These are phyloP conservation scores for Sitophilus oryzae DNA, from an alignment of 1,140 invertebrate genomes.

Conservation along the genomic window DNA sequence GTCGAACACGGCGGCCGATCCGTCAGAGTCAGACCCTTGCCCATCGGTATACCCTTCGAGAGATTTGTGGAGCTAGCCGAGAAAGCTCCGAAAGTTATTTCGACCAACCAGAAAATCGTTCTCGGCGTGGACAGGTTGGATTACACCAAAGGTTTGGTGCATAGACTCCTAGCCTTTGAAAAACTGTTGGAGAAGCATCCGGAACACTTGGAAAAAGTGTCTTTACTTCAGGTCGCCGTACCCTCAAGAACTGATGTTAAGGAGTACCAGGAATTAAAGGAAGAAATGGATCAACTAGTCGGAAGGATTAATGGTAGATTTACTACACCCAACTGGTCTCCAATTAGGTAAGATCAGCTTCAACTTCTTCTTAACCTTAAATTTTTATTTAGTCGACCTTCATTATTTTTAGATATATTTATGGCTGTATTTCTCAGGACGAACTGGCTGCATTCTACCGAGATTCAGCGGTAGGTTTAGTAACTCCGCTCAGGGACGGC, in stretches of 20 bases:
- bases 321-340: constrained; percentile 85
- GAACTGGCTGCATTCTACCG: constrained; percentile 80
- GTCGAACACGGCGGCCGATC: constrained; percentile 82
- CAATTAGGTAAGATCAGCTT: constrained; percentile 62
- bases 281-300: constrained; percentile 85
- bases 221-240: constrained; percentile 78
- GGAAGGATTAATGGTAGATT: constrained; percentile 82
- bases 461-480: constrained; percentile 77
- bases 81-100: constrained; percentile 63
- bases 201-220: constrained; percentile 78
- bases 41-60: constrained; percentile 84
- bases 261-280: constrained; percentile 85
- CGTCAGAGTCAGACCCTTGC: constrained; percentile 73
- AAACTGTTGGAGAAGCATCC: constrained; percentile 78
- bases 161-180: constrained; percentile 79
- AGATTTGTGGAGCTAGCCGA: constrained; percentile 77
- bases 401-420: constrained; percentile 81
- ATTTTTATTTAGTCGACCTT: constrained; percentile 43
- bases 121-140: constrained; percentile 83
- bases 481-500: constrained; percentile 81
- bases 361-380: constrained; percentile 1
- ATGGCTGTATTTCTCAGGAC: constrained; percentile 79
- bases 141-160: constrained; percentile 86
- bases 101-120: constrained; percentile 72
- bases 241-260: constrained; percentile 85